phyloP scores from a whole-genome alignment of 2,888 invertebrate species.

The Chirona hameri region DNA sequence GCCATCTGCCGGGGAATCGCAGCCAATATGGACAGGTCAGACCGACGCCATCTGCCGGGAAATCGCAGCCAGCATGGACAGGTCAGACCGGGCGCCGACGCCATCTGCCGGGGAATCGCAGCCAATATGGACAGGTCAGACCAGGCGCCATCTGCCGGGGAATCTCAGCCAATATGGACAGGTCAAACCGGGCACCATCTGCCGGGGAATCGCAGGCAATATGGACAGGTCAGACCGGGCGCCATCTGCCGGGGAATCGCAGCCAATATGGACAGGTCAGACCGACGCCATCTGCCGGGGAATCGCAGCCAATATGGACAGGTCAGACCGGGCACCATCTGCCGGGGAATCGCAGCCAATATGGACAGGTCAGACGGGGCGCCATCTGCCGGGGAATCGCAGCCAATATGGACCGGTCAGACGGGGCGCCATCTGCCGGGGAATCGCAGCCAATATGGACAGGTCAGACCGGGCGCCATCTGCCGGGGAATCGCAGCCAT shows the following conservation, averaged over 20 bases:
- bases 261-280: no score
- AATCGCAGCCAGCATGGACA: conserved; percentile 67
- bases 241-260: conserved; percentile 72
- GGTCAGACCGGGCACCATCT: conserved; percentile 67
- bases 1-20: conserved; percentile 72
- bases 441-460: conserved; percentile 70
- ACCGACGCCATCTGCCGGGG: conserved; percentile 72
- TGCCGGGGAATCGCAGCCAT: conserved; percentile 74
- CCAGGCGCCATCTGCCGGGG: conserved; percentile 71
- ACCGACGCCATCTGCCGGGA: conserved; percentile 72
- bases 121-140: no score
- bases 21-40: no score
- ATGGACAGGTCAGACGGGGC: no score
- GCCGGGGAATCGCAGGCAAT: conserved; percentile 71
- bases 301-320: conserved; percentile 67
- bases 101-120: conserved; percentile 71
- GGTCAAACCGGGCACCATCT: conserved; percentile 67
- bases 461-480: no score
- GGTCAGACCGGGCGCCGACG: no score
- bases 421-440: conserved; percentile 69
- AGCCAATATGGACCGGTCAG: no score
- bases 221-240: no score
- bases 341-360: conserved; percentile 71
- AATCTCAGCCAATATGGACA: conserved; percentile 67
- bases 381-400: conserved; percentile 72